Percentiles rank a stretch among this genome's conserved stretches.
Conservation (phyloP, 2,888 invertebrate species). For the Mythimna albipuncta region DNA sequence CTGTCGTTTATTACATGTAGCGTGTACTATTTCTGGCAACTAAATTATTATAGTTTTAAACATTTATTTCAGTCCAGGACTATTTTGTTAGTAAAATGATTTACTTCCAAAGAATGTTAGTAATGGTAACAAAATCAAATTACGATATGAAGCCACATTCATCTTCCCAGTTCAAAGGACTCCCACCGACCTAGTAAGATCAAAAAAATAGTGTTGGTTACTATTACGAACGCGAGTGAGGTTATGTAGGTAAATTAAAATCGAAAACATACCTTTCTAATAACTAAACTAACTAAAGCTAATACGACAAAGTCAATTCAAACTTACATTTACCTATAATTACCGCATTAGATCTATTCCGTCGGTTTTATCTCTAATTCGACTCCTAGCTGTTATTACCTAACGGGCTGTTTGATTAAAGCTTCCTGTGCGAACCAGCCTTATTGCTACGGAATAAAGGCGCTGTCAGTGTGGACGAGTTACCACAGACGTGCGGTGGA, state of each 20-base stretch:
- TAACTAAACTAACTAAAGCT: background rate
- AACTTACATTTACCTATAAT: slow-evolving; percentile 32
- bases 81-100: too few species aligned
- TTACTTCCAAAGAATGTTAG: too few species aligned
- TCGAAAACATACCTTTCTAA: background rate
- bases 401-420: slow-evolving; percentile 50
- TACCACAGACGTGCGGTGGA: background rate
- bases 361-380: slow-evolving; percentile 39
- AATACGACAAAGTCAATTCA: slow-evolving; percentile 23
- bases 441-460: background rate
- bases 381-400: slow-evolving; percentile 37
- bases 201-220: too few species aligned
- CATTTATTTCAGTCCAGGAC: background rate
- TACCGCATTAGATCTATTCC: slow-evolving; percentile 50
- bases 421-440: background rate
- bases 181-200: too few species aligned
- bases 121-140: too few species aligned
- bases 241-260: background rate
- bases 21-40: background rate
- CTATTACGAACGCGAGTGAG: too few species aligned
- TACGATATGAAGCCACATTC: too few species aligned
- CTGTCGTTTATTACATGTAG: background rate
- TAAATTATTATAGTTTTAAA: background rate
- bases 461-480: background rate
- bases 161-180: too few species aligned